These are phyloP conservation scores for Alviniconcha marisindica DNA, from an alignment of 1,140 invertebrate species.

Conservation along the genomic window DNA sequence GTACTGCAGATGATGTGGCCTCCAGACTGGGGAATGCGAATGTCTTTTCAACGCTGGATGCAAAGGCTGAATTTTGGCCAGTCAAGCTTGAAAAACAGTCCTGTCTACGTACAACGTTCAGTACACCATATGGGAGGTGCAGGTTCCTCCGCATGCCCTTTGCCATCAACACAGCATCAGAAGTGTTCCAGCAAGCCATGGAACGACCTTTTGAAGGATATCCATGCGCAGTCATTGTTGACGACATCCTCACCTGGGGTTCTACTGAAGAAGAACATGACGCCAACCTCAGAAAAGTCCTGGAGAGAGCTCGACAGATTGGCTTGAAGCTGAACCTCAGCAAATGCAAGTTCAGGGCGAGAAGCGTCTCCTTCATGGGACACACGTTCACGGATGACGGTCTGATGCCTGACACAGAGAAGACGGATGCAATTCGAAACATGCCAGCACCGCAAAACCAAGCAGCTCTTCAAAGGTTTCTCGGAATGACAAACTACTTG, in stretches of 20 bases:
- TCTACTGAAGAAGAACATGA: constrained; percentile 41
- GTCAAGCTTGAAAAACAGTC: constrained; percentile 64
- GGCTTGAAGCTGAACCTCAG: neutral
- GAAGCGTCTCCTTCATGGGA: constrained; percentile 34
- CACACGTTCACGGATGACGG: constrained; percentile 24
- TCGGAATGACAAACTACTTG: constrained; percentile 17
- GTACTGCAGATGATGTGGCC: constrained; percentile 45
- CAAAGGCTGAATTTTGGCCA: neutral
- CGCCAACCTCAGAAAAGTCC: constrained; percentile 30
- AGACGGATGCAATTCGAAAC: constrained; percentile 39
- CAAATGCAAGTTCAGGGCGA: neutral
- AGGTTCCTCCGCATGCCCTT: constrained; percentile 73
- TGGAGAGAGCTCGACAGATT: neutral
- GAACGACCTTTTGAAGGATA: constrained; percentile 43
- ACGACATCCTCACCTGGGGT: constrained; percentile 46
- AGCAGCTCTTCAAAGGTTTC: constrained; percentile 11
- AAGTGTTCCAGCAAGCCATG: constrained; percentile 44
- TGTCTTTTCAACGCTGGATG: neutral
- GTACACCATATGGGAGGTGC: constrained; percentile 64
- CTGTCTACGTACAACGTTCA: constrained; percentile 68
- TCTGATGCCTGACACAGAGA: constrained; percentile 7
- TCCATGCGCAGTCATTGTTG: constrained; percentile 47
- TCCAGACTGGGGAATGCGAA: constrained; percentile 22
- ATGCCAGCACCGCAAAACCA: constrained; percentile 32
- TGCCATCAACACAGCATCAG: constrained; percentile 61